A percentile compares a stretch with the other conserved stretches of the same genome.
Conservation (phyloP, 2,797 vertebrate genomes). For the Helostoma temminkii region DNA sequence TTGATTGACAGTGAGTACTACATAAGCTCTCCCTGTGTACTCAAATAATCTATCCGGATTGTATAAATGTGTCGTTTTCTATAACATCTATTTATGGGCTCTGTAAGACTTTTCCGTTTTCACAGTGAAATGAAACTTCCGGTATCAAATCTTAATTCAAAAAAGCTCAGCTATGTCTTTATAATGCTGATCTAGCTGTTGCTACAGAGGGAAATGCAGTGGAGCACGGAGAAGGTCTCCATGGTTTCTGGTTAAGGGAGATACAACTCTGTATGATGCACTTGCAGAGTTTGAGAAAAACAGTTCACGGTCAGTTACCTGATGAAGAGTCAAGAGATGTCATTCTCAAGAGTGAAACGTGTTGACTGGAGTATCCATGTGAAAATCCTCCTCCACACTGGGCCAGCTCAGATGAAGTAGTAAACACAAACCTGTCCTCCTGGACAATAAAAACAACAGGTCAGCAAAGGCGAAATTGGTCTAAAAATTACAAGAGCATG, state of each 20-base stretch:
- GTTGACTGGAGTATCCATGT: slow-evolving; percentile 14
- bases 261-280: slow-evolving; percentile 5
- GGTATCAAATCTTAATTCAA: slow-evolving; percentile 16
- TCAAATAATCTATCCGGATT: too few species aligned
- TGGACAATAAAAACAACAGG: slow-evolving; percentile 22
- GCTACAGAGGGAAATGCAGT: neutral
- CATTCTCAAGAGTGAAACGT: slow-evolving; percentile 6
- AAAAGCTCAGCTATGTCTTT: neutral
- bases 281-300: slow-evolving; percentile 21
- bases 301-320: slow-evolving; percentile 13
- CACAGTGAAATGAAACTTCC: slow-evolving; percentile 10
- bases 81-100: neutral
- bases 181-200: slow-evolving; percentile 3
- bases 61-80: slow-evolving; percentile 17
- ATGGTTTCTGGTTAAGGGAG: slow-evolving; percentile 9
- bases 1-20: slow-evolving; percentile 10
- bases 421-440: slow-evolving; percentile 14
- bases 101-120: neutral
- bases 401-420: slow-evolving; percentile 20
- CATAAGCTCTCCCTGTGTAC: slow-evolving; percentile 1
- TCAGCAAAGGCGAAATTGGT: slow-evolving; percentile 36
- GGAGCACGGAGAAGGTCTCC: slow-evolving; percentile 2
- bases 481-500: slow-evolving; percentile 8
- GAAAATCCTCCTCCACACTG: slow-evolving; percentile 2
- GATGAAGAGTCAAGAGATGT: slow-evolving; percentile 15